Base-by-base conservation (phyloP, 2,113 vertebrate species). In the Ctenodactylus gundi region DNA sequence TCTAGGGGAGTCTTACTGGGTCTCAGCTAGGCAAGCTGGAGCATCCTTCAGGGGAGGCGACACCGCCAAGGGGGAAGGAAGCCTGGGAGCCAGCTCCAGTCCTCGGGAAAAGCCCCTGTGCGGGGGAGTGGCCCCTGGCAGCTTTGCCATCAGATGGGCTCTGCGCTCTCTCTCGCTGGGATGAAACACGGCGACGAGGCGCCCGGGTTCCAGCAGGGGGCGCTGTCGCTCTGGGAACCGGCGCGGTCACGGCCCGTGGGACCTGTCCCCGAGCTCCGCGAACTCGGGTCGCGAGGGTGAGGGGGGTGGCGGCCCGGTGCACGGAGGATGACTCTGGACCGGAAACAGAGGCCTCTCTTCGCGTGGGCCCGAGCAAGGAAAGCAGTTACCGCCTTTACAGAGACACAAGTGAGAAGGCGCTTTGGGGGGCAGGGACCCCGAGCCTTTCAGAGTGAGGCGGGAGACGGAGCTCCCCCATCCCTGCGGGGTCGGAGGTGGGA, bases 161-260 rank as follows among this genome's bases (percentile, higher is more conserved):
- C 49, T 34, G 0, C 0, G 4, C 17, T 1, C 46, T 39, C 46
- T 39, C 23, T 51, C 1, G 41, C 36, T 0, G 76, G 12, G 78
- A 73, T 14, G 4, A 51, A 73, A 1, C 0, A 21, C 65, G 49
- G 77, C 44, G 31, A 53, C 14, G 27, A 46, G 27, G 64, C 29
- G 85, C 60, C 75, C 57, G 70, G 23, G 70, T 67, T 94, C 97
- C 98, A 98, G 98, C 97, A 98, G 98, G 98, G 97, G 98, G 98
- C 97, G 98, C 98, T 98, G 97, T 97, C 96, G 94, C 97, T 98
- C 98, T 94, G 98, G 92, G 94, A 98, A 98, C 98, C 80, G 91
- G 83, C 0, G 34, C 14, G 73, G 39, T 88, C 68, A 3, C 57
- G 3, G 39, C 64, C 64, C 41, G 67, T 92, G 15, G 1, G 73